phyloP scores from a whole-genome alignment of 2,797 vertebrate species.

The Poliocrania exsul region DNA sequence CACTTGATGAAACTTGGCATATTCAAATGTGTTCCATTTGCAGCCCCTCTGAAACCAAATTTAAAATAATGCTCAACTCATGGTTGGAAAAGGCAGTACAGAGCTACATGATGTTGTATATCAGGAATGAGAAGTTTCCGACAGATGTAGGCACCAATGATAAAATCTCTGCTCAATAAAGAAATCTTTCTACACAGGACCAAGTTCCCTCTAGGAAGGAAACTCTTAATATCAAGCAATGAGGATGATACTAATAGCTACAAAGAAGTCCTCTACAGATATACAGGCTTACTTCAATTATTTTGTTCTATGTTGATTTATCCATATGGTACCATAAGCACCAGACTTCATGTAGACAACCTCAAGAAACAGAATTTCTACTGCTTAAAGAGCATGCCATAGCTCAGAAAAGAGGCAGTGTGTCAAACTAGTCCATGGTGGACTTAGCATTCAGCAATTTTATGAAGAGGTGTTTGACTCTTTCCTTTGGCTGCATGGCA shows the following conservation, averaged over 20 bases:
- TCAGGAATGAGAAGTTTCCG: background rate
- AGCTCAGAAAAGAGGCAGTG: background rate
- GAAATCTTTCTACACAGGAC: background rate
- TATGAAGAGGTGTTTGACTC: background rate
- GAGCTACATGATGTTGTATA: background rate
- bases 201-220: background rate
- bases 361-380: background rate
- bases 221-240: background rate
- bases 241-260: background rate
- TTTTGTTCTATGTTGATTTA: background rate
- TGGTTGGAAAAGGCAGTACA: background rate
- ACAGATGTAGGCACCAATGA: background rate
- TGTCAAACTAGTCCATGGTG: rapidly evolving
- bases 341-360: background rate
- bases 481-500: background rate
- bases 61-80: background rate
- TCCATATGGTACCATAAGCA: background rate
- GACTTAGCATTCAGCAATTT: background rate
- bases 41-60: background rate
- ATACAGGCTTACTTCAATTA: background rate
- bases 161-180: background rate
- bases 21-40: background rate
- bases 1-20: background rate
- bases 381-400: rapidly evolving
- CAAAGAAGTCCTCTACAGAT: background rate